Evolutionary conservation across 2,888 invertebrate genomes (phyloP).

Genomic region (Neuroscelio doddi): DNA sequence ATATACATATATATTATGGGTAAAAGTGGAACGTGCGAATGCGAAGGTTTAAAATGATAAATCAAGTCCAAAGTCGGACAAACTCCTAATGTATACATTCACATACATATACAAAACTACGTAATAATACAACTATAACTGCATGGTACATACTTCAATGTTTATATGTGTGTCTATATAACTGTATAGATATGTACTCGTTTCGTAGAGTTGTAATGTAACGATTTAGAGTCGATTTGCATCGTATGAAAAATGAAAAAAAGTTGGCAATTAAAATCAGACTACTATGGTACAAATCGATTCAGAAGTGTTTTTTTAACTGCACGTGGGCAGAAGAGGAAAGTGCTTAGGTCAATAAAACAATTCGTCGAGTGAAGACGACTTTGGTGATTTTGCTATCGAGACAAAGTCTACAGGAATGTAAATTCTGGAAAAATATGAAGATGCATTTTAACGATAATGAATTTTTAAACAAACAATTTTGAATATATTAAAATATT

Average conservation of each 20-base stretch:
- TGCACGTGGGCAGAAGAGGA: not conserved
- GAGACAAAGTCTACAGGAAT: too few species aligned
- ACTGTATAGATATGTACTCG: slow-evolving; percentile 15
- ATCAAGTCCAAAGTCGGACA: slow-evolving; percentile 28
- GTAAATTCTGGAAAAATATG: too few species aligned
- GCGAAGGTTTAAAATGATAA: not conserved
- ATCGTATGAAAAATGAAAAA: not conserved
- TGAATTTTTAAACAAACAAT: too few species aligned
- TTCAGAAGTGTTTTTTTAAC: too few species aligned
- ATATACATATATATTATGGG: slow-evolving; percentile 19
- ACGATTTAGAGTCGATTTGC: not conserved
- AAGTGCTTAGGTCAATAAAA: not conserved
- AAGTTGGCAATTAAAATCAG: too few species aligned
- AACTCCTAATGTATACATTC: slow-evolving; percentile 35
- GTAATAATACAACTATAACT: slow-evolving; percentile 11
- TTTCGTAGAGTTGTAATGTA: slow-evolving; percentile 10
- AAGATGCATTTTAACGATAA: too few species aligned
- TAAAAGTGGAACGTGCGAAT: slow-evolving; percentile 13
- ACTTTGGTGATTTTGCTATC: too few species aligned
- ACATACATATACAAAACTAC: slow-evolving; percentile 29
- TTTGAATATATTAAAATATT: too few species aligned
- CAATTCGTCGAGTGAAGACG: too few species aligned
- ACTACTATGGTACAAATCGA: too few species aligned
- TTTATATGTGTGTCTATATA: slow-evolving; percentile 46
- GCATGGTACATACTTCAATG: slow-evolving; percentile 52